Evolutionary conservation across 1,140 invertebrate species (phyloP).

Genomic region (Prorops nasuta): DNA sequence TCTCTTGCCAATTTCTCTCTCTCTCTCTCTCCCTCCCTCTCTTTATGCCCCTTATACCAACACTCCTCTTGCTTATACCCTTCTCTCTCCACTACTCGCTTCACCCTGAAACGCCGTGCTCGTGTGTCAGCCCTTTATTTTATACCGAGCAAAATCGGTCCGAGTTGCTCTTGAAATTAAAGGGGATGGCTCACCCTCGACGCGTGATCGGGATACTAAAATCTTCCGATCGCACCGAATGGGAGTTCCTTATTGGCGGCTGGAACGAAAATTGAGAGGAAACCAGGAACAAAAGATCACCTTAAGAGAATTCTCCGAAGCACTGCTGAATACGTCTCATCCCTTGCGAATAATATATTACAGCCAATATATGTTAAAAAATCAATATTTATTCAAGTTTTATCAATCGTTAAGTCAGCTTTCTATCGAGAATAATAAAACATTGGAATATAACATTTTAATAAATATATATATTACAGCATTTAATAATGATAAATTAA

Average conservation of each 20-base stretch:
- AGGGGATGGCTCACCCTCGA: conserved; percentile 49
- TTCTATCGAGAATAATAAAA: too few species aligned
- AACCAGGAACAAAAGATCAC: too few species aligned
- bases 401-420: too few species aligned
- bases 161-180: conserved; percentile 50
- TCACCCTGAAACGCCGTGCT: conserved; percentile 23
- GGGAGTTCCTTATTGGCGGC: conserved; percentile 40
- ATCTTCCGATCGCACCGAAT: conserved; percentile 40
- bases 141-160: conserved; percentile 41
- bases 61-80: neutral
- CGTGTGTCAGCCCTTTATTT: conserved; percentile 56
- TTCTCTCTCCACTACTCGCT: neutral
- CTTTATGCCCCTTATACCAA: conserved; percentile 13
- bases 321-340: too few species aligned
- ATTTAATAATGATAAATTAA: too few species aligned
- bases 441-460: too few species aligned
- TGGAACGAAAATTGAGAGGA: conserved; percentile 27
- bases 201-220: conserved; percentile 54
- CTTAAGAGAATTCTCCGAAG: too few species aligned
- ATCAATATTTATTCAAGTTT: too few species aligned
- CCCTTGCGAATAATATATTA: too few species aligned
- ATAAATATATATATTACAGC: too few species aligned
- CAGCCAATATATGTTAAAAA: too few species aligned
- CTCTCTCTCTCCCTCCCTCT: conserved; percentile 25
- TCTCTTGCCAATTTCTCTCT: conserved; percentile 25